Percentiles rank a stretch among this genome's conserved stretches.
Evolutionary conservation across 2,113 vertebrate genomes (phyloP).

Genomic region (Oplegnathus fasciatus): DNA sequence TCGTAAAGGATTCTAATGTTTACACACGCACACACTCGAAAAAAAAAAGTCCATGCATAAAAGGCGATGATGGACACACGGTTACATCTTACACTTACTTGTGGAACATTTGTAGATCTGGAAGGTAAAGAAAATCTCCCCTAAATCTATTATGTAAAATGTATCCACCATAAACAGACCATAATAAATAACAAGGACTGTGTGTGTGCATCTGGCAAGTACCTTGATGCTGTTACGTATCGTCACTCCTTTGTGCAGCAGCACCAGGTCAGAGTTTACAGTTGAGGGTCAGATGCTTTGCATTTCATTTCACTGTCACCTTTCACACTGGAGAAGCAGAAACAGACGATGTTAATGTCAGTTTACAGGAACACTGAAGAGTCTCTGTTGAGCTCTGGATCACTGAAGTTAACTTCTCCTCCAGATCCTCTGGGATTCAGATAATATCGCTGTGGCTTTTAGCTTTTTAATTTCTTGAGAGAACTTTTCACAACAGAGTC

Average conservation of each 20-base stretch:
- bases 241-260: slow-evolving; percentile 31
- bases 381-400: background rate
- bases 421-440: background rate
- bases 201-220: slow-evolving; percentile 10
- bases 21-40: slow-evolving; percentile 8
- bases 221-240: slow-evolving; percentile 58
- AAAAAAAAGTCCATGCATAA: slow-evolving; percentile 17
- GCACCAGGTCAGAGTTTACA: slow-evolving; percentile 42
- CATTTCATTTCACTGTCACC: slow-evolving; percentile 50
- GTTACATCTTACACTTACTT: slow-evolving; percentile 44
- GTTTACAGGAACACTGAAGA: background rate
- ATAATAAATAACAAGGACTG: background rate
- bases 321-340: slow-evolving; percentile 49
- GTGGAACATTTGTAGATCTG: slow-evolving; percentile 46
- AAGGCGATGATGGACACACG: slow-evolving; percentile 6
- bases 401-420: background rate
- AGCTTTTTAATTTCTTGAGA: slow-evolving; percentile 18
- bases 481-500: slow-evolving; percentile 1
- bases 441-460: background rate
- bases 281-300: slow-evolving; percentile 40
- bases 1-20: background rate
- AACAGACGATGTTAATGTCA: background rate
- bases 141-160: slow-evolving; percentile 26
- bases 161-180: background rate
- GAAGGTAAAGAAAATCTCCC: slow-evolving; percentile 30